Percentiles rank a stretch among this genome's conserved stretches.
Evolutionary conservation across 1,140 invertebrate species (phyloP).

Genomic region (Lerema accius): DNA sequence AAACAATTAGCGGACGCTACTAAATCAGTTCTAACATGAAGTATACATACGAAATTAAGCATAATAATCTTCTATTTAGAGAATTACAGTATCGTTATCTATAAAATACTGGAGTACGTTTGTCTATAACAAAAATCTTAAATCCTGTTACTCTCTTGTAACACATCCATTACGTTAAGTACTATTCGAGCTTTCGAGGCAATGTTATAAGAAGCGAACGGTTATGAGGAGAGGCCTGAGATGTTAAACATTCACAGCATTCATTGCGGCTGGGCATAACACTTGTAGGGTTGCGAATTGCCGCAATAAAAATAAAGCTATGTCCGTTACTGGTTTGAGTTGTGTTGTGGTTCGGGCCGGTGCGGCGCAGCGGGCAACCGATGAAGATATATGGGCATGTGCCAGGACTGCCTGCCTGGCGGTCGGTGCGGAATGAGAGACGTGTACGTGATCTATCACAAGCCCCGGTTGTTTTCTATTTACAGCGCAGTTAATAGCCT

Average conservation of each 20-base stretch:
- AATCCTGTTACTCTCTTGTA: no score
- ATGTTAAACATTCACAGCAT: conserved; percentile 11
- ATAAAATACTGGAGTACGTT: no score
- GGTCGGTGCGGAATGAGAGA: conserved; percentile 9
- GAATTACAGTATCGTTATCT: no score
- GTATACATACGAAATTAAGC: no score
- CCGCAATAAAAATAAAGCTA: conserved; percentile 15
- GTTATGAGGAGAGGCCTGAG: not conserved
- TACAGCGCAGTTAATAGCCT: not conserved
- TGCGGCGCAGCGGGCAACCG: conserved; percentile 12
- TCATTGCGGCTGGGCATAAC: not conserved
- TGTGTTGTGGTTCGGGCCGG: not conserved
- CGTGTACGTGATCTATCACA: conserved; percentile 12
- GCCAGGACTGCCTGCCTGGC: not conserved
- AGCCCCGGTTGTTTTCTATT: conserved; percentile 8
- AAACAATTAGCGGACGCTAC: no score
- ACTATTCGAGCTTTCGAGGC: not conserved
- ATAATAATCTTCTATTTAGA: no score
- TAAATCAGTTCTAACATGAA: no score
- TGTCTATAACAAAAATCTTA: no score
- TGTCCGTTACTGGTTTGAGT: conserved; percentile 14
- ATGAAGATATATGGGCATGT: conserved; percentile 23
- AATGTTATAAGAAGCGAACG: not conserved
- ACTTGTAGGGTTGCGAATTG: conserved; percentile 3
- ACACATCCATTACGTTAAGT: no score